These are phyloP conservation scores for Cosmorhoe ocellata DNA, from an alignment of 2,888 invertebrate genomes.

Conservation along the genomic window DNA sequence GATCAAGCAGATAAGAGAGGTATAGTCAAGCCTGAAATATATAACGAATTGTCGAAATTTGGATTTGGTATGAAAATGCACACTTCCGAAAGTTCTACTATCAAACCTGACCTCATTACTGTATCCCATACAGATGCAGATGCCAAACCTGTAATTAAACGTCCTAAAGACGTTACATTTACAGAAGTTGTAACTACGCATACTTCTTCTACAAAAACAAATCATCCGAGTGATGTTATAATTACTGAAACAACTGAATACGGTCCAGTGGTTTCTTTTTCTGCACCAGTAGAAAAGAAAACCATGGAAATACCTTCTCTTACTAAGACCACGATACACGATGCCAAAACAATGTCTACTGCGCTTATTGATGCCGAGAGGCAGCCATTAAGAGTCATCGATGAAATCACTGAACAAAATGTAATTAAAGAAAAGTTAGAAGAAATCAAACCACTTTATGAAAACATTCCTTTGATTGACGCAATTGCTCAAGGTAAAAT, in stretches of 20 bases:
- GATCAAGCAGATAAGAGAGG: constrained; percentile 88
- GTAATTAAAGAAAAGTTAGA: constrained; percentile 61
- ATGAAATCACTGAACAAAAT: constrained; percentile 77
- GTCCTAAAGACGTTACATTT: constrained; percentile 29
- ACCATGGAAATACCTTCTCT: constrained; percentile 37
- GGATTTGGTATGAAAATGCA: constrained; percentile 39
- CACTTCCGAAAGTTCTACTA: constrained; percentile 23
- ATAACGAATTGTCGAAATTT: constrained; percentile 50
- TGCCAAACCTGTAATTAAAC: constrained; percentile 13
- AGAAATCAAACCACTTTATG: constrained; percentile 55
- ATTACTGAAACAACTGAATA: constrained; percentile 41
- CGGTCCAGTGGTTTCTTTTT: constrained; percentile 45
- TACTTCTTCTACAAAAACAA: constrained; percentile 6
- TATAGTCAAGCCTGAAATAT: constrained; percentile 78
- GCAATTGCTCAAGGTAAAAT: constrained; percentile 86
- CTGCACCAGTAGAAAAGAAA: constrained; percentile 42
- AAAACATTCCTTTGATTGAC: constrained; percentile 82
- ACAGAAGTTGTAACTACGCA: constrained; percentile 39
- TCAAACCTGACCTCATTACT: constrained; percentile 21
- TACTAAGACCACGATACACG: constrained; percentile 37
- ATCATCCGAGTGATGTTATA: constrained; percentile 20
- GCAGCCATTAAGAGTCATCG: constrained; percentile 70
- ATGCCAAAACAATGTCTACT: constrained; percentile 64
- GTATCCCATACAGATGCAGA: constrained; percentile 13
- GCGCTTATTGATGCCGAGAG: constrained; percentile 73